Conservation (phyloP, 2,888 invertebrate genomes). For the Corbicula japonica region DNA sequence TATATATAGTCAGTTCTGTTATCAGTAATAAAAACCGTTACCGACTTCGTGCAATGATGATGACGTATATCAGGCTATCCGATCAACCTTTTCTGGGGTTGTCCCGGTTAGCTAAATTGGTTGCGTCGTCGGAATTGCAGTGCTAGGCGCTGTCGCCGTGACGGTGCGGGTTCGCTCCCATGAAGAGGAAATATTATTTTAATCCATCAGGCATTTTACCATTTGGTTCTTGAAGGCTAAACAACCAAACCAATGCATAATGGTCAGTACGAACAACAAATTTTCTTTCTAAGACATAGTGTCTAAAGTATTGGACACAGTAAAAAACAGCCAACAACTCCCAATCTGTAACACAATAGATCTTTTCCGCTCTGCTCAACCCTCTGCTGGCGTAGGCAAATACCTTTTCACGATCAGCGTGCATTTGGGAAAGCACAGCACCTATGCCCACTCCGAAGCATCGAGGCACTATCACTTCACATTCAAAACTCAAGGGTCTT, state of each 20-base stretch:
- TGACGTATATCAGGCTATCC: no score
- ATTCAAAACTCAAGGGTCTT: not conserved
- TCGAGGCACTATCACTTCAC: not conserved
- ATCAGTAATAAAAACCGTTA: no score
- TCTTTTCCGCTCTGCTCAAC: conserved; percentile 8
- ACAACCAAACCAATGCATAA: conserved; percentile 36
- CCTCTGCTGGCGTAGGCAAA: conserved; percentile 9
- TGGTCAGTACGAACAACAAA: conserved; percentile 35
- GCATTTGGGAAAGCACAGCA: conserved; percentile 11
- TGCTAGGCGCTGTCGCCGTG: no score
- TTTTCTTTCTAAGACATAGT: conserved; percentile 16
- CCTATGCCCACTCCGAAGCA: conserved; percentile 11
- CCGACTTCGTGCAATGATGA: no score
- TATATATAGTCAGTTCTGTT: no score
- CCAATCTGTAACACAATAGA: no score
- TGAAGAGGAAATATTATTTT: no score
- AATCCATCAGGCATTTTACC: conserved; percentile 28
- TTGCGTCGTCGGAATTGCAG: no score
- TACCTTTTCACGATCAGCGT: not conserved
- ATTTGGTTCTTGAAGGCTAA: conserved; percentile 26
- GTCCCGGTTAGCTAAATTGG: no score
- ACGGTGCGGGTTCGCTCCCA: no score
- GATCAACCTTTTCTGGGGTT: no score
- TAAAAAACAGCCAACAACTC: conserved; percentile 7
- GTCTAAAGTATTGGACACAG: conserved; percentile 23